Base-by-base conservation (phyloP, 64 coral and sea anemone genomes). In the Montipora cactus region DNA sequence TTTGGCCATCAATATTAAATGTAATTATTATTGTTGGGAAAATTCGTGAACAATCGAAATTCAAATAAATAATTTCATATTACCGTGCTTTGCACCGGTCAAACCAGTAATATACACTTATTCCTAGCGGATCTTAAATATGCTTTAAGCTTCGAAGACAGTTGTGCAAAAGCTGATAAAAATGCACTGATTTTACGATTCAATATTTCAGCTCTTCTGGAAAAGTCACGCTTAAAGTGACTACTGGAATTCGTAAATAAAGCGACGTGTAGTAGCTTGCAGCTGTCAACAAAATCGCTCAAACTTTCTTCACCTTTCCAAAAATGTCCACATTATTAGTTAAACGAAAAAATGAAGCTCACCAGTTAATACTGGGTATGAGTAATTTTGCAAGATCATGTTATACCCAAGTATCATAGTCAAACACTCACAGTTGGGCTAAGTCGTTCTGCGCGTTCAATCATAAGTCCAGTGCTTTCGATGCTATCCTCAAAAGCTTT, bases 401-500 rank as follows among this genome's bases (percentile, higher is more conserved):
- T 37, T 37, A 37, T 37, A 37, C 1, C 37, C 37, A 37, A 37
- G 37, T 37, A 37, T 37, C 37, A 37, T 37, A 67, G 15, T 67
- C 11, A 67, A 12, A 5, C 0, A 47, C 72, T 74, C 51, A 93
- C 92, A 61, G 87, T 75, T 51, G 92, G 0, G 22, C 25, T 57
- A 1, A 23, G 44, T 8, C 55, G 48, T 46, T 79, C 75, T 5
- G 66, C 75, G 2, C 84, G 83, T 75, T 93, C 92, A 15, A 93
- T 58, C 16, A 93, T 46, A 4, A 93, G 47, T 7, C 92, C 92
- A 53, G 76, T 59, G 19, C 69, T 67, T 69, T 59, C 47, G 3
- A 93, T 67, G 58, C 61, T 87, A 9, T 45, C 59, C 59, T 93
- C 92, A 80, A 72, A 93, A 4, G 92, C 84, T 19, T 80, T 80